Evolutionary conservation across 2,113 vertebrate genomes (phyloP), one percentile per base, ranked within the genome.

Genomic region (Anser cygnoides): DNA sequence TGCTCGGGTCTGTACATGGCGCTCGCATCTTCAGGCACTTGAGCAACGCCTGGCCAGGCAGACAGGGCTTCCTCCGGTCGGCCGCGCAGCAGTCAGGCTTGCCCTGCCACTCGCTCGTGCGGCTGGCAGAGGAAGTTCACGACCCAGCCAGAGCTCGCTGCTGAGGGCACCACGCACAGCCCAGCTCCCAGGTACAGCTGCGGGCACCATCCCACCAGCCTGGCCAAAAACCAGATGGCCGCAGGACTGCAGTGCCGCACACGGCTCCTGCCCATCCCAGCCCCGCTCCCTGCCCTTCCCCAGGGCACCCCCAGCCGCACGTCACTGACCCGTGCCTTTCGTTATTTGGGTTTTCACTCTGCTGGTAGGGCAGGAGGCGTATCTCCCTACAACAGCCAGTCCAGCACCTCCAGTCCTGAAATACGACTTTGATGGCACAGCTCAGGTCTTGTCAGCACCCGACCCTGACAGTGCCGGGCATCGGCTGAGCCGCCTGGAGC

Each of bases 101-200:
- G 54, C 70, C 70, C 59, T 74, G 55, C 31, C 13, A 13, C 29
- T 35, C 57, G 2, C 39, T 39, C 39, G 9, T 11, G 1, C 1
- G 5, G 20, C 13, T 6, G 29, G 21, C 21, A 84, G 35, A 68
- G 49, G 43, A 71, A 43, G 70, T 4, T 54, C 49, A 68, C 28
- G 18, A 13, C 8, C 9, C 65, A 28, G 31, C 55, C 49, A 57
- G 46, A 68, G 39, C 71, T 52, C 44, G 26, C 50, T 3, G 5
- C 23, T 0, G 0, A 67, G 29, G 44, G 18, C 44, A 12, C 46
- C 17, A 6, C 1, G 0, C 13, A 13, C 39, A 22, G 41, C 73
- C 37, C 63, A 49, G 37, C 11, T 58, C 29, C 12, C 6, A 4
- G 10, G 50, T 25, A 15, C 0, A 43, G 39, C 67, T 16, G 26